A percentile compares a stretch with the other conserved stretches of the same genome.
Conservation (phyloP, 2,888 invertebrate species). For the Drosophila maculinotata region DNA sequence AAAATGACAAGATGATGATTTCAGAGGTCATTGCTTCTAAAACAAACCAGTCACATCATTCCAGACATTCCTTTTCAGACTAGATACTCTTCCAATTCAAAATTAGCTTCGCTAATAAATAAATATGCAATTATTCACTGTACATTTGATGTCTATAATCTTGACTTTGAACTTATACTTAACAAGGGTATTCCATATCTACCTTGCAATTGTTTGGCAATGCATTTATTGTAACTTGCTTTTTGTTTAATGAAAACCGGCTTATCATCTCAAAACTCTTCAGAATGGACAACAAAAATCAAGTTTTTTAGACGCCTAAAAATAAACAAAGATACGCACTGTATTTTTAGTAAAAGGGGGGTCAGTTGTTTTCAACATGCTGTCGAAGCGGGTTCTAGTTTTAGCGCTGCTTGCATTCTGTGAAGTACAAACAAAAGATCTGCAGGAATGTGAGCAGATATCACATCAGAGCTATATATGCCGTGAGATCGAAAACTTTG, state of each 20-base stretch:
- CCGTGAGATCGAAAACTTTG: slow-evolving; percentile 58
- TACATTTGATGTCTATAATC: too few species aligned
- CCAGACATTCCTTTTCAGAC: too few species aligned
- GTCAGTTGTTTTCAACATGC: slow-evolving; percentile 52
- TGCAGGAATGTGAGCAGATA: slow-evolving; percentile 57
- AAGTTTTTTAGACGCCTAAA: slow-evolving; percentile 44
- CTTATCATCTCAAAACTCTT: slow-evolving; percentile 25
- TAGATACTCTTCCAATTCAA: too few species aligned
- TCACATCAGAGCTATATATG: slow-evolving; percentile 43
- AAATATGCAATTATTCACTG: too few species aligned
- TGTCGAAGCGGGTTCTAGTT: slow-evolving; percentile 33
- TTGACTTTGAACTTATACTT: too few species aligned
- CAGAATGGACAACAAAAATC: slow-evolving; percentile 29
- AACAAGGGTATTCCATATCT: too few species aligned
- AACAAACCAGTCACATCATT: too few species aligned
- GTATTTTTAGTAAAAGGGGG: not conserved
- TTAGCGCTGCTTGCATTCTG: slow-evolving; percentile 2
- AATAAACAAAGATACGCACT: slow-evolving; percentile 39
- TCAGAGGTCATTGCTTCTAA: too few species aligned
- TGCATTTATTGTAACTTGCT: not conserved
- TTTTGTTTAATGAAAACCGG: slow-evolving; percentile 45
- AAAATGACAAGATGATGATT: too few species aligned
- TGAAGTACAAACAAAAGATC: slow-evolving; percentile 39
- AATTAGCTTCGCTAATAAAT: too few species aligned
- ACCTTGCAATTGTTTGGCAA: slow-evolving; percentile 8